phyloP scores from a whole-genome alignment of 2,888 invertebrate genomes.

The Acanthopleura granulata region DNA sequence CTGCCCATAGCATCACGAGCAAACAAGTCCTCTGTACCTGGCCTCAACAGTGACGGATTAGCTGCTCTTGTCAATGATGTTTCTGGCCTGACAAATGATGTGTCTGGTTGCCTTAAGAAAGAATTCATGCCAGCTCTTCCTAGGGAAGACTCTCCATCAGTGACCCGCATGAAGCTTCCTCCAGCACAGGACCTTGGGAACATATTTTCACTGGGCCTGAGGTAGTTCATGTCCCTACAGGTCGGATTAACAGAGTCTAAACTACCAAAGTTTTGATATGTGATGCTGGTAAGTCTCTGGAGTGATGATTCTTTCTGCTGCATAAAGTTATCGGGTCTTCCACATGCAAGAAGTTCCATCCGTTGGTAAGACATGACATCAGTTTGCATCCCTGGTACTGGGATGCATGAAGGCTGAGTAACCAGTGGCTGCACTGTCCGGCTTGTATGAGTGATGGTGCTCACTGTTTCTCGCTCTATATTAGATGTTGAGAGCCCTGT shows the following conservation, averaged over 20 bases:
- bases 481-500: not conserved
- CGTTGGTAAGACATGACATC: constrained; percentile 49
- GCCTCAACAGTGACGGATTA: constrained; percentile 46
- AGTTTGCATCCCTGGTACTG: constrained; percentile 14
- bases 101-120: constrained; percentile 23
- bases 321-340: constrained; percentile 38
- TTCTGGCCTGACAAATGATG: constrained; percentile 50
- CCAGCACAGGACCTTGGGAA: constrained; percentile 32
- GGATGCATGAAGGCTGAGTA: constrained; percentile 6
- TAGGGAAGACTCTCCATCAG: constrained; percentile 57
- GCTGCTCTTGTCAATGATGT: constrained; percentile 40
- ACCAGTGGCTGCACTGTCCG: constrained; percentile 1
- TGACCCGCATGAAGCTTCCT: constrained; percentile 49
- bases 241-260: constrained; percentile 34
- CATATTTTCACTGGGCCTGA: constrained; percentile 35
- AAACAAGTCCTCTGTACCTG: constrained; percentile 55
- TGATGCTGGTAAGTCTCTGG: constrained; percentile 15
- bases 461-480: constrained; percentile 11
- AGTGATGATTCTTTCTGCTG: constrained; percentile 17
- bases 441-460: constrained; percentile 14
- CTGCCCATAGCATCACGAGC: constrained; percentile 43
- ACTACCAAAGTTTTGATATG: constrained; percentile 19
- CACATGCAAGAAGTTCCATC: constrained; percentile 51
- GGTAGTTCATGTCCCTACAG: constrained; percentile 34
- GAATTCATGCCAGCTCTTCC: constrained; percentile 41